phyloP scores from a whole-genome alignment of 2,888 invertebrate genomes.

The Phlogophora meticulosa region DNA sequence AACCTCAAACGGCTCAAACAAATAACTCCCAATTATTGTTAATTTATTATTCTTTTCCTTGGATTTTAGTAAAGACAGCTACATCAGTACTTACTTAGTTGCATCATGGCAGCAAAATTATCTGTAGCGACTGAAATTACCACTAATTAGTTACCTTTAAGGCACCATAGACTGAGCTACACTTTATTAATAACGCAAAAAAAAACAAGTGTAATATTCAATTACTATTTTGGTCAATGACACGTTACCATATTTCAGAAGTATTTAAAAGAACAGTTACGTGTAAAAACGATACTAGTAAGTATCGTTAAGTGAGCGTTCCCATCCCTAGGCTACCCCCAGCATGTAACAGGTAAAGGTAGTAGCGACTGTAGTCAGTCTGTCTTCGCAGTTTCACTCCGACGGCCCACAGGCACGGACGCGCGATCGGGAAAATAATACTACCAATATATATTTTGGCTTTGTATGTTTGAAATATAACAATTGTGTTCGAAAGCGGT shows the following conservation, averaged over 20 bases:
- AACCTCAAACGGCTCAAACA: too few relatives aligned
- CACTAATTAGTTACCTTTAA: too few relatives aligned
- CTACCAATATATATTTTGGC: slow-evolving; percentile 49
- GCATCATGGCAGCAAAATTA: too few relatives aligned
- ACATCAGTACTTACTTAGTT: too few relatives aligned
- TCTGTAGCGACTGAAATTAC: too few relatives aligned
- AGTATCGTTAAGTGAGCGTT: slow-evolving; percentile 15
- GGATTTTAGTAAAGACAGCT: too few relatives aligned
- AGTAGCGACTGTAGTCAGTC: slow-evolving; percentile 63
- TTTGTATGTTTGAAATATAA: slow-evolving; percentile 52
- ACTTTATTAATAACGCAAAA: too few relatives aligned
- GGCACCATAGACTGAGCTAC: too few relatives aligned
- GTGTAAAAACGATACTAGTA: slow-evolving; percentile 45
- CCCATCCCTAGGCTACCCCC: slow-evolving; percentile 65
- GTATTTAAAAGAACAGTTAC: neutral
- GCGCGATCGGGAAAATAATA: slow-evolving; percentile 49
- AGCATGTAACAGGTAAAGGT: slow-evolving; percentile 87
- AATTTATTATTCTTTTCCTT: too few relatives aligned
- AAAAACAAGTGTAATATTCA: too few relatives aligned
- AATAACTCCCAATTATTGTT: too few relatives aligned
- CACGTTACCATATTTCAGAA: neutral
- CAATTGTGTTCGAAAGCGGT: slow-evolving; percentile 59
- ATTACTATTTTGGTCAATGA: neutral
- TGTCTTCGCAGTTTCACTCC: slow-evolving; percentile 70
- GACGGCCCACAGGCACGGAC: slow-evolving; percentile 69